Percentiles rank a stretch among this genome's conserved stretches.
These are phyloP conservation scores for Yoshiicerus persimilis DNA, from an alignment of 1,140 invertebrate genomes.

Conservation along the genomic window DNA sequence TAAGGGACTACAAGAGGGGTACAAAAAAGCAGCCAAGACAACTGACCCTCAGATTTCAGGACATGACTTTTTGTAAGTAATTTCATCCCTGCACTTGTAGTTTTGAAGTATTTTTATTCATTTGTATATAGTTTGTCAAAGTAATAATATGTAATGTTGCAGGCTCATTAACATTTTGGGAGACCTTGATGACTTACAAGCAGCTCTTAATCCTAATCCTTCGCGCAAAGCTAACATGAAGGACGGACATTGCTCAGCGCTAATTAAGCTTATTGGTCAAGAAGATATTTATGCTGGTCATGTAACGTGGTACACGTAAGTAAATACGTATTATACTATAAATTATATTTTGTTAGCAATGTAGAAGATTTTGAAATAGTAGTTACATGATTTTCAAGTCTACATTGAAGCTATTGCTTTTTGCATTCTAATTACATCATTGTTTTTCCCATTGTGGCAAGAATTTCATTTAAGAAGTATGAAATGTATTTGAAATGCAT, in stretches of 20 bases:
- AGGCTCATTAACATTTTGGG: slow-evolving; percentile 71
- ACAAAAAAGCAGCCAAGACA: slow-evolving; percentile 65
- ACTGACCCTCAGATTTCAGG: slow-evolving; percentile 64
- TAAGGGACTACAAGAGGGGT: slow-evolving; percentile 68
- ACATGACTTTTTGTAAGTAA: slow-evolving; percentile 63
- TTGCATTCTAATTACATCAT: too few species aligned
- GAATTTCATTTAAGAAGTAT: too few species aligned
- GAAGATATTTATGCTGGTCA: slow-evolving; percentile 65
- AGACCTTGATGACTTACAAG: slow-evolving; percentile 73
- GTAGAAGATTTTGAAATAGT: too few species aligned
- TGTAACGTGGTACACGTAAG: slow-evolving; percentile 67
- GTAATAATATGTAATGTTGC: background rate
- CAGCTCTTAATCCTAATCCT: slow-evolving; percentile 53
- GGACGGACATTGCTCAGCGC: slow-evolving; percentile 62
- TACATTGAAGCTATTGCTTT: too few species aligned
- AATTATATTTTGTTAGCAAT: too few species aligned
- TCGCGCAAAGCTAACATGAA: slow-evolving; percentile 50
- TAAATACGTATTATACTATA: background rate
- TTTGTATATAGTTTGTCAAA: background rate
- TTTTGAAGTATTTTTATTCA: background rate
- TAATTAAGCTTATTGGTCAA: slow-evolving; percentile 61
- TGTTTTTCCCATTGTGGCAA: too few species aligned
- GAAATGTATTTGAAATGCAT: too few species aligned
- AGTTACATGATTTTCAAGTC: too few species aligned
- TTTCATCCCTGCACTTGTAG: background rate